Percentiles rank a stretch among this genome's conserved stretches.
These are phyloP conservation scores for Triplophysa tibetana DNA, from an alignment of 2,113 vertebrate genomes.

Conservation along the genomic window DNA sequence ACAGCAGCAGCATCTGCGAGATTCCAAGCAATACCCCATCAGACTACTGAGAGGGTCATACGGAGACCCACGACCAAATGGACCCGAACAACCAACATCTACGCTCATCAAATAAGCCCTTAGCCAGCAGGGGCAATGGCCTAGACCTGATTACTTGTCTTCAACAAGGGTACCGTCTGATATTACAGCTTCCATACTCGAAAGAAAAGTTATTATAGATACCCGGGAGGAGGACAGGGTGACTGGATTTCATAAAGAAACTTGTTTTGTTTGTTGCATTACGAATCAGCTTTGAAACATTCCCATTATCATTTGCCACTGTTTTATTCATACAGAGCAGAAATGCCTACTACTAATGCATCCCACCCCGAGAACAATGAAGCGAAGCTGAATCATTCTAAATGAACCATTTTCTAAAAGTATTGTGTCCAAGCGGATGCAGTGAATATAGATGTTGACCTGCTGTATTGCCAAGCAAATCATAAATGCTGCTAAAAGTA, in stretches of 20 bases:
- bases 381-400: not conserved
- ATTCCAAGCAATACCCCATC: constrained; percentile 39
- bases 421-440: not conserved
- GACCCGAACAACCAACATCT: constrained; percentile 41
- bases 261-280: constrained; percentile 40
- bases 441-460: not conserved
- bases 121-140: constrained; percentile 51
- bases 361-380: constrained; percentile 3
- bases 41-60: constrained; percentile 38
- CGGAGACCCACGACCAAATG: constrained; percentile 41
- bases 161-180: constrained; percentile 23
- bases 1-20: constrained; percentile 15
- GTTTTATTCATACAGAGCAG: constrained; percentile 35
- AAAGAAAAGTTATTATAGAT: constrained; percentile 52
- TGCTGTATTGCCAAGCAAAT: not conserved
- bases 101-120: constrained; percentile 54
- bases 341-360: constrained; percentile 30
- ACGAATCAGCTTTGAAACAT: constrained; percentile 42
- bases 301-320: constrained; percentile 37
- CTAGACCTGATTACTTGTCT: constrained; percentile 54
- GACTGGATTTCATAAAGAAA: constrained; percentile 45
- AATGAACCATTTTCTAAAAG: not conserved
- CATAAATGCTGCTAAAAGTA: too few species aligned
- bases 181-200: constrained; percentile 42
- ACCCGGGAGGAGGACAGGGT: constrained; percentile 43